Percentiles rank a stretch among this genome's conserved stretches.
Evolutionary conservation across 2,888 invertebrate genomes (phyloP).

Genomic region (Oscheius sp.): DNA sequence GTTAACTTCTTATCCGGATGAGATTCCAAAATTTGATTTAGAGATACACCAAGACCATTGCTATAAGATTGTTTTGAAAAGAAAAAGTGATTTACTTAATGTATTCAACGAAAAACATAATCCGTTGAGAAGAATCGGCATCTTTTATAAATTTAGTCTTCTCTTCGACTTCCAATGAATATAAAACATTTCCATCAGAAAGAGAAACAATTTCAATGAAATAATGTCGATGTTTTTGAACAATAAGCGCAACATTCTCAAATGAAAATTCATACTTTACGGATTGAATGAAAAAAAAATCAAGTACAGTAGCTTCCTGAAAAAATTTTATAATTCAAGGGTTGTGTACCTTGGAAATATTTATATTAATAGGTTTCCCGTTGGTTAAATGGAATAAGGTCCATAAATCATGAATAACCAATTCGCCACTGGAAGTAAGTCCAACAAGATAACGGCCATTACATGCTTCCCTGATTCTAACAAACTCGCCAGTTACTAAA

Average conservation of each 20-base stretch:
- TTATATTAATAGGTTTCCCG: not conserved
- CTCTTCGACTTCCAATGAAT: not conserved
- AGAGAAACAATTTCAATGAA: constrained; percentile 11
- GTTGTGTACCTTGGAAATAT: not conserved
- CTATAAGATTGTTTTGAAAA: not conserved
- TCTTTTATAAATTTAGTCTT: not conserved
- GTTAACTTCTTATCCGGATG: constrained; percentile 23
- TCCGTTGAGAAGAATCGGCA: constrained; percentile 2
- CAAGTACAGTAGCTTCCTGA: not conserved
- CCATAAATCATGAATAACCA: constrained; percentile 22
- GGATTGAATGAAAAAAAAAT: constrained; percentile 23
- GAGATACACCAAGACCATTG: not conserved
- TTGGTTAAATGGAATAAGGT: constrained; percentile 1
- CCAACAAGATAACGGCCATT: constrained; percentile 26
- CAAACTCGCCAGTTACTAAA: not conserved
- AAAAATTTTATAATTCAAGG: not conserved
- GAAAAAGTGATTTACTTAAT: not conserved
- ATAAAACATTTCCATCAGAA: not conserved
- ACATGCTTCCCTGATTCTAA: constrained; percentile 16
- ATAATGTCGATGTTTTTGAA: not conserved
- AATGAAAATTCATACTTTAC: constrained; percentile 11
- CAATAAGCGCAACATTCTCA: constrained; percentile 15
- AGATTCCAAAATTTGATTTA: constrained; percentile 20
- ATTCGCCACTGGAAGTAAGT: constrained; percentile 8
- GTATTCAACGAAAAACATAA: constrained; percentile 26